phyloP scores from a whole-genome alignment of 2,888 invertebrate genomes.

The Thumatha senex region DNA sequence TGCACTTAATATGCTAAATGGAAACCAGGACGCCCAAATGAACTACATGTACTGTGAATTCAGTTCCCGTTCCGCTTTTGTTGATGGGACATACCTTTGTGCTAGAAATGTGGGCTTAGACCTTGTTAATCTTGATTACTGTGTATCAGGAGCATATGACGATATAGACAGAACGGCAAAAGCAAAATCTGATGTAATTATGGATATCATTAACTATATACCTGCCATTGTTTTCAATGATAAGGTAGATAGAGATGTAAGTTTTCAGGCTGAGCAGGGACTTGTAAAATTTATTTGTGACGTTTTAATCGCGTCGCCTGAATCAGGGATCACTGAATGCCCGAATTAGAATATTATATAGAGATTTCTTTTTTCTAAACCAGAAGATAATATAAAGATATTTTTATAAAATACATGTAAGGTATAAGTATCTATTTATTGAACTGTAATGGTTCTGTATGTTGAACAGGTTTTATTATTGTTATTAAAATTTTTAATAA shows the following conservation, averaged over 20 bases:
- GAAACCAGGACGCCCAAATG: constrained; percentile 57
- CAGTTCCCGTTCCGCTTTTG: constrained; percentile 45
- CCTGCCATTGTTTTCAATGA: constrained; percentile 66
- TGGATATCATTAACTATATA: constrained; percentile 52
- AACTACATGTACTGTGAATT: constrained; percentile 72
- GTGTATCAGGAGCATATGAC: constrained; percentile 53
- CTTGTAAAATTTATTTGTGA: constrained; percentile 57
- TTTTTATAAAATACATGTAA: no score
- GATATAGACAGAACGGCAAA: constrained; percentile 55
- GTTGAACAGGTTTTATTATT: no score
- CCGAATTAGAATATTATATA: constrained; percentile 26
- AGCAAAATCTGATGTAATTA: constrained; percentile 44
- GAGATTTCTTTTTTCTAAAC: constrained; percentile 4
- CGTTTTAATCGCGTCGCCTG: constrained; percentile 55
- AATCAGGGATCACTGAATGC: constrained; percentile 53
- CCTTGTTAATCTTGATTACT: constrained; percentile 56
- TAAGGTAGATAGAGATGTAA: constrained; percentile 33
- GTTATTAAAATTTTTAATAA: no score
- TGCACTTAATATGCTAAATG: constrained; percentile 52
- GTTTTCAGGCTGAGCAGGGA: constrained; percentile 40
- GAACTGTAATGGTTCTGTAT: no score
- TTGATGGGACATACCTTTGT: constrained; percentile 54
- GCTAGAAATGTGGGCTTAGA: constrained; percentile 54
- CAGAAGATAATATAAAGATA: no score
- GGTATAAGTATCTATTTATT: no score